phyloP scores from a whole-genome alignment of 2,113 vertebrate species.

The Orientallactaga bullata region DNA sequence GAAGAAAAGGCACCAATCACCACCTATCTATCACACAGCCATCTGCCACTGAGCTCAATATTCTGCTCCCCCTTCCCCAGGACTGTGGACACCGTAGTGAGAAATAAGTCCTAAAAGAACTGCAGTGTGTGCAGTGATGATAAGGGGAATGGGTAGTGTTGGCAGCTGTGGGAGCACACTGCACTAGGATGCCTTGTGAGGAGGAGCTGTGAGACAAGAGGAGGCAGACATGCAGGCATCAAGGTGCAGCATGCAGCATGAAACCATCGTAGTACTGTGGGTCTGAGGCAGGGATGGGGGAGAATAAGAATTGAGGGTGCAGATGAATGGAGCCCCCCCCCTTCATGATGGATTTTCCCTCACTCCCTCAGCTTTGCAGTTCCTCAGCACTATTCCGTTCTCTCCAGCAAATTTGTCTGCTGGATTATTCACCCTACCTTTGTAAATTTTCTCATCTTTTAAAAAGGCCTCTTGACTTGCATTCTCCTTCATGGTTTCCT shows the following conservation, averaged over 20 bases:
- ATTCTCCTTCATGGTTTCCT: not conserved
- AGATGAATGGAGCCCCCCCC: not conserved
- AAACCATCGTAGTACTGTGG: not conserved
- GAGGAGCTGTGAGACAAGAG: not conserved
- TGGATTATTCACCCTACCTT: not conserved
- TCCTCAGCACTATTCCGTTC: not conserved
- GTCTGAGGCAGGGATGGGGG: not conserved
- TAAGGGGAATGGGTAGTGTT: not conserved
- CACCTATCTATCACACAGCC: fast-evolving
- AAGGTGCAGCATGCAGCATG: not conserved
- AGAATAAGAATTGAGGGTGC: not conserved
- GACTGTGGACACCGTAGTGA: not conserved
- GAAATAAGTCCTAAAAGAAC: not conserved
- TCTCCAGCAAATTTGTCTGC: not conserved
- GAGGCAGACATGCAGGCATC: not conserved
- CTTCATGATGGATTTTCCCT: no score
- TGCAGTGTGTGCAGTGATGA: not conserved
- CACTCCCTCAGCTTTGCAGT: no score
- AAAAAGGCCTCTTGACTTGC: not conserved
- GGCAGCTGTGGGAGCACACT: no score
- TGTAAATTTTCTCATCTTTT: not conserved
- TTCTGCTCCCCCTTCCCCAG: not conserved
- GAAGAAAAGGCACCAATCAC: not conserved
- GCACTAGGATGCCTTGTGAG: not conserved
- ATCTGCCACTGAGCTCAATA: not conserved